Conservation (phyloP, 2,888 invertebrate genomes). For the Xestia rhomboidea region DNA sequence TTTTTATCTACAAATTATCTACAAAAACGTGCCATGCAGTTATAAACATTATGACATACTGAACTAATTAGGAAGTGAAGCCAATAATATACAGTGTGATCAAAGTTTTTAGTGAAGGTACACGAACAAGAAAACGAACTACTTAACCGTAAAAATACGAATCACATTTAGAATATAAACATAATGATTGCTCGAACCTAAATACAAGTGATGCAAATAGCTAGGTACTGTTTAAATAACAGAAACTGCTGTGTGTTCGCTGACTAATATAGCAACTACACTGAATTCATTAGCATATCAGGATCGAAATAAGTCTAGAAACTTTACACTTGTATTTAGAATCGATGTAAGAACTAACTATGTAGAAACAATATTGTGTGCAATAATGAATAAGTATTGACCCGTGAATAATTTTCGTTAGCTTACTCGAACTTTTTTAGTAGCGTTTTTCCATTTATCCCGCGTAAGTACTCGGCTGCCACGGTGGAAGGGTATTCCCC, state of each 20-base stretch:
- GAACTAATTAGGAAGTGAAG: conserved; percentile 33
- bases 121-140: conserved; percentile 2
- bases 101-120: conserved; percentile 20
- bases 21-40: conserved; percentile 59
- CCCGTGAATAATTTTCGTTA: conserved; percentile 64
- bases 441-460: conserved; percentile 93
- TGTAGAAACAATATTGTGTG: conserved; percentile 41
- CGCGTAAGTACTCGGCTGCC: conserved; percentile 88
- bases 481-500: conserved; percentile 92
- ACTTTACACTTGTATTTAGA: conserved; percentile 55
- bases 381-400: conserved; percentile 23
- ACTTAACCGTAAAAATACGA: conserved; percentile 21
- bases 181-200: conserved; percentile 33
- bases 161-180: conserved; percentile 24
- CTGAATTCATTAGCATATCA: conserved; percentile 1
- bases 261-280: background rate
- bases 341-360: conserved; percentile 26
- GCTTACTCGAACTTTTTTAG: conserved; percentile 95
- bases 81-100: conserved; percentile 21
- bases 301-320: background rate
- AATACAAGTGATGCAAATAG: conserved; percentile 59
- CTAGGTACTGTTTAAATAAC: conserved; percentile 10
- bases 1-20: conserved; percentile 52
- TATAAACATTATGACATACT: conserved; percentile 27
- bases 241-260: background rate